Percentiles rank a stretch among this genome's conserved stretches.
phyloP scores from a whole-genome alignment of 2,797 vertebrate genomes.

The Myripristis jacobus region DNA sequence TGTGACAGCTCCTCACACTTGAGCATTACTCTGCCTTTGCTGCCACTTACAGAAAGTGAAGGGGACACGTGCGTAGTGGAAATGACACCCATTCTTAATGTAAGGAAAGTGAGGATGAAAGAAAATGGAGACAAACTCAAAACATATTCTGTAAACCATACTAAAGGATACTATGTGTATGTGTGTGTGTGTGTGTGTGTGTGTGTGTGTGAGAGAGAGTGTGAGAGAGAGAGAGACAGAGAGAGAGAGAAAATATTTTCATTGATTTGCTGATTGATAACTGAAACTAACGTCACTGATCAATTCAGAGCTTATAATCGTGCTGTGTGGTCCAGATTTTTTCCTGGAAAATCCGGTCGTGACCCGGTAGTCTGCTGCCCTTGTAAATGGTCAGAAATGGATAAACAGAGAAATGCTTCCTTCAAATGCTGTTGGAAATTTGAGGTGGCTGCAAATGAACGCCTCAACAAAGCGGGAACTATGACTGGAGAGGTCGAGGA shows the following conservation, averaged over 20 bases:
- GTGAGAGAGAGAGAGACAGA: not conserved
- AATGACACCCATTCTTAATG: no score
- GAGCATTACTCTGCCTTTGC: no score
- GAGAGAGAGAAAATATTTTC: not conserved
- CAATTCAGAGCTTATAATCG: slow-evolving; percentile 12
- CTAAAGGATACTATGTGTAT: no score
- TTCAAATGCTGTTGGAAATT: slow-evolving; percentile 36
- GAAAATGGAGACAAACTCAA: not conserved
- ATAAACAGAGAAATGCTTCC: slow-evolving; percentile 51
- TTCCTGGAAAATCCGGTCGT: slow-evolving; percentile 21
- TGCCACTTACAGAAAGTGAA: no score
- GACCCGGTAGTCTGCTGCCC: slow-evolving; percentile 36
- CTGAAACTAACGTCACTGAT: slow-evolving; percentile 7
- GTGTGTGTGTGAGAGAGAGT: not conserved
- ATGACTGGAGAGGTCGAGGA: no score
- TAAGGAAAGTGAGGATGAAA: no score
- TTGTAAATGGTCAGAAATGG: slow-evolving; percentile 30
- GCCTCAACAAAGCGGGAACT: not conserved
- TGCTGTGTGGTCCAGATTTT: slow-evolving; percentile 26
- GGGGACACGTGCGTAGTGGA: no score
- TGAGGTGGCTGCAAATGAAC: not conserved
- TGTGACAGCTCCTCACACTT: no score
- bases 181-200: not conserved
- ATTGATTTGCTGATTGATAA: not conserved
- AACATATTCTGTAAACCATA: no score